Conservation (phyloP, 2,888 invertebrate genomes). For the Gymnocheta viridis region DNA sequence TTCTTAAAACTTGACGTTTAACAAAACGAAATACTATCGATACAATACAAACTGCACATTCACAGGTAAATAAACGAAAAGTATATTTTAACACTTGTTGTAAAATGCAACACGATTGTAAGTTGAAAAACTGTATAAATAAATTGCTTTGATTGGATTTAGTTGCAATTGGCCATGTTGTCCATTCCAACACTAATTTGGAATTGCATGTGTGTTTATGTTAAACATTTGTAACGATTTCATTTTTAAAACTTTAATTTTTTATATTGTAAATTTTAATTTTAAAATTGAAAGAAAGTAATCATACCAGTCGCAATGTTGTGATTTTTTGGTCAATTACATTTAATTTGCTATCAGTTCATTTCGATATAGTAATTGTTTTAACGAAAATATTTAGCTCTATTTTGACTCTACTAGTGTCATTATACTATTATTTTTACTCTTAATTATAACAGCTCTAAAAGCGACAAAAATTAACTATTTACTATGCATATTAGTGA, state of each 20-base stretch:
- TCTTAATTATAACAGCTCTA: background rate
- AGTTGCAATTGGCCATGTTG: background rate
- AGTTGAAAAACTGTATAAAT: background rate
- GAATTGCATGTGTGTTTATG: background rate
- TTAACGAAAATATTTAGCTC: slow-evolving; percentile 4
- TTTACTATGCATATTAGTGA: too few relatives aligned
- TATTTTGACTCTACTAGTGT: background rate
- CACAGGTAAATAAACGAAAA: background rate
- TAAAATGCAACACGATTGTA: background rate
- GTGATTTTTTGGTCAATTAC: slow-evolving; percentile 22
- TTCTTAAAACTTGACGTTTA: background rate
- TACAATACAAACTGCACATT: background rate
- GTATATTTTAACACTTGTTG: background rate
- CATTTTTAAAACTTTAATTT: slow-evolving; percentile 29
- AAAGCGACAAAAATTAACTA: background rate
- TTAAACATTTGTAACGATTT: slow-evolving; percentile 46
- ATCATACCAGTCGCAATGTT: slow-evolving; percentile 45
- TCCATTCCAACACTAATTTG: slow-evolving; percentile 14
- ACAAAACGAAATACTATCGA: background rate
- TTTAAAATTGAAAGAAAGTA: slow-evolving; percentile 46
- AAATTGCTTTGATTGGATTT: background rate
- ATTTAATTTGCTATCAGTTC: slow-evolving; percentile 34
- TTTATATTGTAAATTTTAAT: background rate
- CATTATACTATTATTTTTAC: too few relatives aligned
- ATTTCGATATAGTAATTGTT: slow-evolving; percentile 19